A percentile compares a stretch with the other conserved stretches of the same genome.
These are phyloP conservation scores for Chloroceryle amazona DNA, from an alignment of 2,797 vertebrate genomes.

Conservation along the genomic window DNA sequence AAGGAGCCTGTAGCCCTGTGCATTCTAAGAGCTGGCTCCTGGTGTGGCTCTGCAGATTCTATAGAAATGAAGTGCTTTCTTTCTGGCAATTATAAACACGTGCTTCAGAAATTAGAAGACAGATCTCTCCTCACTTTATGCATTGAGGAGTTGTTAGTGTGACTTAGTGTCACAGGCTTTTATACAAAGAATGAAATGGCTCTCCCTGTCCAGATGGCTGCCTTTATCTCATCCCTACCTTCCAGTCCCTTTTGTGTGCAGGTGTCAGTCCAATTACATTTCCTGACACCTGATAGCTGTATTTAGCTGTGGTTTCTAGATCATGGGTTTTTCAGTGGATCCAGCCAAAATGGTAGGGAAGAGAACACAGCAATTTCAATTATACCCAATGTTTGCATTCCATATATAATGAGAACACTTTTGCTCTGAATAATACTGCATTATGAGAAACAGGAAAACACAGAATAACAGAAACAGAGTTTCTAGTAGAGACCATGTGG, in stretches of 20 bases:
- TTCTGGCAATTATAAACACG: not conserved
- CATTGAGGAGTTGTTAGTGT: not conserved
- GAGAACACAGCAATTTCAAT: not conserved
- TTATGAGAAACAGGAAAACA: not conserved
- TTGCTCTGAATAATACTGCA: not conserved
- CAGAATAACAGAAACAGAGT: not conserved
- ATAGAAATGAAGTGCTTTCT: not conserved
- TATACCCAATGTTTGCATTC: not conserved
- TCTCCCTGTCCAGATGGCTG: not conserved
- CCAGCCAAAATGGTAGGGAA: not conserved
- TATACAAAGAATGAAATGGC: not conserved
- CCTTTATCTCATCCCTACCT: not conserved
- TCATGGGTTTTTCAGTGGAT: not conserved
- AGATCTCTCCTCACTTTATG: not conserved
- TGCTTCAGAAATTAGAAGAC: not conserved
- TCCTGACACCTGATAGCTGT: conserved; percentile 6
- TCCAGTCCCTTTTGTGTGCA: not conserved
- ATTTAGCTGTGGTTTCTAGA: not conserved
- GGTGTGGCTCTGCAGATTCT: not conserved
- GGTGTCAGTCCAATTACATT: not conserved
- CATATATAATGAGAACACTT: not conserved
- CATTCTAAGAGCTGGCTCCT: not conserved
- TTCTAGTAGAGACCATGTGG: not conserved
- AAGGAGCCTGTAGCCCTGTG: not conserved
- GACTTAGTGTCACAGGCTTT: not conserved